A percentile compares a stretch with the other conserved stretches of the same genome.
These are phyloP conservation scores for Linnaemya vulpina DNA, from an alignment of 2,888 invertebrate genomes.

Conservation along the genomic window DNA sequence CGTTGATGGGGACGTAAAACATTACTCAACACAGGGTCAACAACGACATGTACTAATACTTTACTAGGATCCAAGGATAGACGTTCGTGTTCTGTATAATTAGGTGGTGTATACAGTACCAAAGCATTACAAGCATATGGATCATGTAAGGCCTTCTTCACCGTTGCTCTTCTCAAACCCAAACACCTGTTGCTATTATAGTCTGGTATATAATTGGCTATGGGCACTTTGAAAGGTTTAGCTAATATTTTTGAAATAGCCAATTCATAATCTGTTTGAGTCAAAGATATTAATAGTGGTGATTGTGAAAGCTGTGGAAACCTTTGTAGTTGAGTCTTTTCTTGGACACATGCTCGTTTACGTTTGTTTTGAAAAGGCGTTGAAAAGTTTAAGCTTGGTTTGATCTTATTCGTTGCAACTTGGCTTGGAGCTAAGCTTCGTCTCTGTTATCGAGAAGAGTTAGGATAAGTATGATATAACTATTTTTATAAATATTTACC, in stretches of 20 bases:
- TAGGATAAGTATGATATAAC: background rate
- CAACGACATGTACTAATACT: conserved; percentile 94
- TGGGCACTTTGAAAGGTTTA: conserved; percentile 96
- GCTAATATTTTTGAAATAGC: conserved; percentile 91
- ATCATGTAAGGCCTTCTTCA: conserved; percentile 91
- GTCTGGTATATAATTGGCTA: conserved; percentile 92
- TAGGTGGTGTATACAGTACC: conserved; percentile 93
- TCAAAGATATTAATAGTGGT: conserved; percentile 75
- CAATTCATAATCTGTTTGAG: conserved; percentile 87
- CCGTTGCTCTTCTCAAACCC: conserved; percentile 87
- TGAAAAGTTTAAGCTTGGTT: conserved; percentile 82
- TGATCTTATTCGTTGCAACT: conserved; percentile 82
- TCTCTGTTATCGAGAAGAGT: conserved; percentile 81
- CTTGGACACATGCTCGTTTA: conserved; percentile 83
- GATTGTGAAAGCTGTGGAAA: conserved; percentile 61
- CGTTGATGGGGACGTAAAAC: conserved; percentile 98
- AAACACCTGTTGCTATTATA: conserved; percentile 89
- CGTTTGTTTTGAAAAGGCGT: conserved; percentile 84
- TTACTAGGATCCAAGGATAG: conserved; percentile 89
- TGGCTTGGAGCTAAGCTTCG: conserved; percentile 92
- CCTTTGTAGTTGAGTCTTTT: conserved; percentile 75
- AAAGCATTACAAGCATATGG: conserved; percentile 96
- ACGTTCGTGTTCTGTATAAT: conserved; percentile 92
- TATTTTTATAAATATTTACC: conserved; percentile 72
- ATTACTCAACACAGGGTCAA: conserved; percentile 95